Base-by-base conservation (phyloP, 2,888 invertebrate genomes). In the Erpobdella octoculata region DNA sequence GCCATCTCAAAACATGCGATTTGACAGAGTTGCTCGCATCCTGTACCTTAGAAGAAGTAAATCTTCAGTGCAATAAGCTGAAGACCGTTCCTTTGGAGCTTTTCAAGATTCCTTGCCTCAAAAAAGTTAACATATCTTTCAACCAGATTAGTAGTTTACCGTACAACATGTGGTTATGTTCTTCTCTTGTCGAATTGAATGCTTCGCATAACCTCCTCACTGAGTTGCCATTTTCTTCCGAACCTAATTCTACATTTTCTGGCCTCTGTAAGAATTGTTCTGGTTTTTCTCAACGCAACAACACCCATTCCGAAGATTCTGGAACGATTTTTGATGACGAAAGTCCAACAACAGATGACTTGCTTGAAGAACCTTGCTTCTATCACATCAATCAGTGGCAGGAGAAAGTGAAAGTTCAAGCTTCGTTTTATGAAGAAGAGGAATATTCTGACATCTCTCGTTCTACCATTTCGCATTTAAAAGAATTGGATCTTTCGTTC, bases 11-110 rank as follows among this genome's bases (percentile, higher is more conserved):
- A 28, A 65, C 25, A 12, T 59, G 8, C 15, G 28, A 6, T 21
- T n/a, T n/a, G n/a, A n/a, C n/a, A n/a, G n/a, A n/a, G n/a, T n/a
- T n/a, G n/a, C n/a, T n/a, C n/a, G n/a, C n/a, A n/a, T n/a, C n/a
- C n/a, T n/a, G n/a, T n/a, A n/a, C n/a, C 12, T n/a, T 96, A 71
- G 93, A 94, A 79, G 95, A 95, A 80, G 83, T 97, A 37, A 91
- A 91, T 79, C 81, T 97, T n/a, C 91, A 92, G 86, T 74, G 77
- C 61, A 83, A 95, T 82, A 94, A 94, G 2, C 84, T 98, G 41
- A 91, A 91, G 75, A 86, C 87, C 70, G 83, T 97, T 15, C 93
- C 95, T 0, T 87, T 87, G 71, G 89, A 89, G 70, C 85, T 96
- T 36, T 94, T 95, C 85, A 86, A 87, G 5, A 86, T 96, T 70